phyloP scores from a whole-genome alignment of 2,888 invertebrate species.

The Dynastes grantii region DNA sequence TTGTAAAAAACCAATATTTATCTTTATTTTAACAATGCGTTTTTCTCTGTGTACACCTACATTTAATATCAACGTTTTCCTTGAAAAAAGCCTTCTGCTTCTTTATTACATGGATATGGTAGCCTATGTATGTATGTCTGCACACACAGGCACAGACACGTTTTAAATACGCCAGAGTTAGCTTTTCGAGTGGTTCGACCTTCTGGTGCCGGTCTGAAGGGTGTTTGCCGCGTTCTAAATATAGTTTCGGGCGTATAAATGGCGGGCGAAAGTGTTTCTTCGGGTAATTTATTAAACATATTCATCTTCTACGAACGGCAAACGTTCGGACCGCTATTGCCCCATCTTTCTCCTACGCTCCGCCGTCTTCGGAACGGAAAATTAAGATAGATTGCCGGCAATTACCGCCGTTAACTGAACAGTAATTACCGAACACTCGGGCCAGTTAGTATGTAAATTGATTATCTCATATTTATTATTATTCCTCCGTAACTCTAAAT shows the following conservation, averaged over 20 bases:
- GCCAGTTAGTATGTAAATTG: constrained; percentile 52
- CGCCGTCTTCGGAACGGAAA: constrained; percentile 47
- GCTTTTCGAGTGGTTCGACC: neutral
- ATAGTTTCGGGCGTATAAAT: constrained; percentile 35
- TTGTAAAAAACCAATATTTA: too few species aligned
- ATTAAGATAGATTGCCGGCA: constrained; percentile 53
- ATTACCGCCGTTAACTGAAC: constrained; percentile 50
- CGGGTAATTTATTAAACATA: constrained; percentile 50
- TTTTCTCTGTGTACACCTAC: too few species aligned
- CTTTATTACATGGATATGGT: too few species aligned
- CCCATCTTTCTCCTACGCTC: constrained; percentile 11
- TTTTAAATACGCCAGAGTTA: neutral
- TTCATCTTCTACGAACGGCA: constrained; percentile 34
- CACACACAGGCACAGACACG: too few species aligned
- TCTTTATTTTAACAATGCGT: too few species aligned
- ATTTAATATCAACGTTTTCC: too few species aligned
- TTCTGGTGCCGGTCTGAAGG: neutral
- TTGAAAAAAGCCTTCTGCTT: too few species aligned
- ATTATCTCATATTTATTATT: constrained; percentile 50
- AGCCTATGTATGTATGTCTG: too few species aligned
- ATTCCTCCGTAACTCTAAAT: neutral
- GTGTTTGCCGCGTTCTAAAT: neutral
- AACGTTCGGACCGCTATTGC: constrained; percentile 7
- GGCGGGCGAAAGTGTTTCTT: constrained; percentile 36
- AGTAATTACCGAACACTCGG: constrained; percentile 52